Evolutionary conservation across 2,888 invertebrate genomes (phyloP).

Genomic region (Ennomos erosarius): DNA sequence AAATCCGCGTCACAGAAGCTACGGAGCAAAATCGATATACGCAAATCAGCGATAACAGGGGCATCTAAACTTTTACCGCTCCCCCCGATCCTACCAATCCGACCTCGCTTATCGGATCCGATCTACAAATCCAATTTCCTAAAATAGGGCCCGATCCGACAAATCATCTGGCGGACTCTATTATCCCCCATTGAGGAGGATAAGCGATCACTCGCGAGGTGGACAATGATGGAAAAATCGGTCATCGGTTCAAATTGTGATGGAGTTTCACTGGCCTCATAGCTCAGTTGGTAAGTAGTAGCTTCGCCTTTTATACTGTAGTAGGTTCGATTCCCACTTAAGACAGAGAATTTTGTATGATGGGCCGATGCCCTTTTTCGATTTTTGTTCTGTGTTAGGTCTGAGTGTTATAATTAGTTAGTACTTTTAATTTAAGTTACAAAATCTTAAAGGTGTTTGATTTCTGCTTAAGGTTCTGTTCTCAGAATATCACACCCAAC

Average conservation of each 20-base stretch:
- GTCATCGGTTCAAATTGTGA: conserved; percentile 30
- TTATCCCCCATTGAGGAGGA: conserved; percentile 53
- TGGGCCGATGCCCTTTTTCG: too few relatives aligned
- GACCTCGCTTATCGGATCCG: conserved; percentile 71
- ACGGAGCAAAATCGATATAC: conserved; percentile 72
- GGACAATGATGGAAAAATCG: conserved; percentile 43
- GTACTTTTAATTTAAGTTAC: too few relatives aligned
- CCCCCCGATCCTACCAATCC: conserved; percentile 45
- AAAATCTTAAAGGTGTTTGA: too few relatives aligned
- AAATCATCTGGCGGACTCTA: conserved; percentile 76
- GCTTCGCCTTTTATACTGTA: too few relatives aligned
- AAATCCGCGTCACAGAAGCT: conserved; percentile 58
- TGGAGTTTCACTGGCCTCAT: not conserved
- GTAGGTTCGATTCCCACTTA: too few relatives aligned
- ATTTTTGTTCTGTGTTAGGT: too few relatives aligned
- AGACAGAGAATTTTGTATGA: too few relatives aligned
- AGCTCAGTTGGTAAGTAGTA: too few relatives aligned
- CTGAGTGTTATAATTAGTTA: too few relatives aligned
- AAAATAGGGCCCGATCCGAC: conserved; percentile 85
- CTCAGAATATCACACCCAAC: too few relatives aligned
- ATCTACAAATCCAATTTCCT: conserved; percentile 86
- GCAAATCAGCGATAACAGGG: conserved; percentile 82
- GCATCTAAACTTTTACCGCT: conserved; percentile 72
- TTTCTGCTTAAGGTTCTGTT: too few relatives aligned
- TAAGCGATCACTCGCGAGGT: conserved; percentile 56